These are phyloP conservation scores for Monodelphis domestica DNA, from an alignment of 2,797 vertebrate genomes.

Conservation along the genomic window DNA sequence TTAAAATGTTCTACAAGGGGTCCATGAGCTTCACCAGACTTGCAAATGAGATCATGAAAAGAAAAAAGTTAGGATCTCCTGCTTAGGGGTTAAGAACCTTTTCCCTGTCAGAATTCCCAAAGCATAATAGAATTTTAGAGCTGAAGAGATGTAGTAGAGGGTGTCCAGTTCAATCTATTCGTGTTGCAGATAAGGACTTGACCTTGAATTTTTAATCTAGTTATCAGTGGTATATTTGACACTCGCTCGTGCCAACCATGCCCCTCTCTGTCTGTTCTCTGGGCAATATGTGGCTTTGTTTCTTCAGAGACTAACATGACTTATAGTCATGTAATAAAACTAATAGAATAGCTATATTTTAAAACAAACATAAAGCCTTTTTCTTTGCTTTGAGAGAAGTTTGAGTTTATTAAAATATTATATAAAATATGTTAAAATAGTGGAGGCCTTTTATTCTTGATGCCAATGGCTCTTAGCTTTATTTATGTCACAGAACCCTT, in stretches of 20 bases:
- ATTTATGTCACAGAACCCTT: neutral
- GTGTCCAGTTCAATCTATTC: neutral
- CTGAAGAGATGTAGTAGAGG: neutral
- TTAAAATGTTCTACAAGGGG: neutral
- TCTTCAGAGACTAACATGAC: neutral
- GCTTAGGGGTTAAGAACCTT: neutral
- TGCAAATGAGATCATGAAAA: neutral
- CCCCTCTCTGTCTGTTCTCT: neutral
- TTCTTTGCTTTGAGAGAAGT: neutral
- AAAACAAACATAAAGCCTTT: too few species aligned
- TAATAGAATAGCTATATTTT: neutral
- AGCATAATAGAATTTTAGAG: neutral
- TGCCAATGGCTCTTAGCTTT: neutral
- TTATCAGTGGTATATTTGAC: neutral
- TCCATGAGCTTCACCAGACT: neutral
- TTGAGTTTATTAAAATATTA: neutral
- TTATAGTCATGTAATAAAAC: neutral
- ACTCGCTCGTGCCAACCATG: neutral
- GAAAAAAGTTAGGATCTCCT: neutral
- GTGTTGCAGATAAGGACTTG: neutral
- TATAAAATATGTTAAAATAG: neutral
- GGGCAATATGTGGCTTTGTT: neutral
- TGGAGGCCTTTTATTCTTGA: neutral
- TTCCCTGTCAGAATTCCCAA: neutral
- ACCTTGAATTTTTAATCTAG: neutral